Evolutionary conservation across 2,888 invertebrate genomes (phyloP).

Genomic region (Parnassius mnemosyne): DNA sequence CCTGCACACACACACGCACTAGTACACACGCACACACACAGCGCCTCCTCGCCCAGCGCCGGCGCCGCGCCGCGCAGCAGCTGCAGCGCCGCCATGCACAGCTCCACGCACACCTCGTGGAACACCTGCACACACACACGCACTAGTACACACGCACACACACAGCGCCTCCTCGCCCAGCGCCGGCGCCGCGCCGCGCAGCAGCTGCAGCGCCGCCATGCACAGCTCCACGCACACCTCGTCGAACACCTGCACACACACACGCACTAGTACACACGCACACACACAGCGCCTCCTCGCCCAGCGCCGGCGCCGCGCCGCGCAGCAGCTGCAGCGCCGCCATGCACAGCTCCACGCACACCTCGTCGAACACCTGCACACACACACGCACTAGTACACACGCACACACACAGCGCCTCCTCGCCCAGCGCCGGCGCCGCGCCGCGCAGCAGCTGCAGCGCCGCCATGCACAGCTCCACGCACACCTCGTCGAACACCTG

Average conservation of each 20-base stretch:
- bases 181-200: constrained; percentile 81
- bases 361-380: constrained; percentile 93
- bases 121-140: constrained; percentile 84
- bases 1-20: constrained; percentile 76
- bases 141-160: constrained; percentile 87
- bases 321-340: constrained; percentile 94
- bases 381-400: constrained; percentile 81
- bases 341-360: constrained; percentile 95
- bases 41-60: constrained; percentile 83
- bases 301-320: constrained; percentile 79
- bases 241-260: constrained; percentile 88
- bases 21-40: constrained; percentile 90
- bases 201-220: constrained; percentile 94
- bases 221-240: constrained; percentile 95
- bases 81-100: constrained; percentile 94
- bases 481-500: constrained; percentile 97
- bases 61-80: constrained; percentile 83
- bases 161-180: constrained; percentile 90
- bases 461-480: constrained; percentile 94
- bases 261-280: constrained; percentile 83
- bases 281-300: constrained; percentile 89
- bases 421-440: constrained; percentile 82
- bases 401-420: constrained; percentile 88
- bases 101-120: constrained; percentile 95
- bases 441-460: constrained; percentile 92